Conservation (phyloP, 1,140 invertebrate species). For the Linepithema humile region DNA sequence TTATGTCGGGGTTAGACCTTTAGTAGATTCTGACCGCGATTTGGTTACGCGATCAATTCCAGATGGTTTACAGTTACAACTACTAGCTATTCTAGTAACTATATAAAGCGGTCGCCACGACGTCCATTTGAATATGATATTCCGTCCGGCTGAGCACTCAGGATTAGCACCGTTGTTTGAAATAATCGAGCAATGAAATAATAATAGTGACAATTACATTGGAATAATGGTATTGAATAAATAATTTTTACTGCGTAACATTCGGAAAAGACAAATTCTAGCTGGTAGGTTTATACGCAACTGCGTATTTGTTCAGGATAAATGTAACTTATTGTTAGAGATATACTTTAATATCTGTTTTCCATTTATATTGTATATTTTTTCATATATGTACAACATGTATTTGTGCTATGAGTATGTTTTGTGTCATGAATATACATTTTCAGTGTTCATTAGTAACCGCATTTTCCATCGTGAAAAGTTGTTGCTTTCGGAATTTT, state of each 20-base stretch:
- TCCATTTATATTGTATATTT: background rate
- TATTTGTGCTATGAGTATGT: constrained; percentile 3
- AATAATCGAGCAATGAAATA: constrained; percentile 2
- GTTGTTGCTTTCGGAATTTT: background rate
- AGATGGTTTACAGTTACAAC: constrained; percentile 37
- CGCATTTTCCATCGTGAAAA: background rate
- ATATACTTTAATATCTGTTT: constrained; percentile 19
- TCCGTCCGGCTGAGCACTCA: background rate
- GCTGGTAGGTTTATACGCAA: background rate
- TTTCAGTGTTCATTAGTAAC: constrained; percentile 20
- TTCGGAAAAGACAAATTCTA: background rate
- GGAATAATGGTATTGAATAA: constrained; percentile 4
- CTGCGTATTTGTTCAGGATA: background rate
- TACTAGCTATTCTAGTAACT: constrained; percentile 29
- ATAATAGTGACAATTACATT: background rate
- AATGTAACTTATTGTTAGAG: background rate
- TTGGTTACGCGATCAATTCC: constrained; percentile 45
- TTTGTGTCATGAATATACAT: constrained; percentile 27
- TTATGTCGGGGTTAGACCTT: constrained; percentile 17
- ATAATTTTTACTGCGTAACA: background rate
- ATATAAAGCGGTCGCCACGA: background rate
- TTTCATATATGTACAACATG: background rate
- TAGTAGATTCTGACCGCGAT: constrained; percentile 30
- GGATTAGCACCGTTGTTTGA: background rate
- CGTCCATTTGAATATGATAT: constrained; percentile 16